Percentiles rank a stretch among this genome's conserved stretches.
phyloP scores from a whole-genome alignment of 1,140 invertebrate genomes.

The Drosophila insularis region DNA sequence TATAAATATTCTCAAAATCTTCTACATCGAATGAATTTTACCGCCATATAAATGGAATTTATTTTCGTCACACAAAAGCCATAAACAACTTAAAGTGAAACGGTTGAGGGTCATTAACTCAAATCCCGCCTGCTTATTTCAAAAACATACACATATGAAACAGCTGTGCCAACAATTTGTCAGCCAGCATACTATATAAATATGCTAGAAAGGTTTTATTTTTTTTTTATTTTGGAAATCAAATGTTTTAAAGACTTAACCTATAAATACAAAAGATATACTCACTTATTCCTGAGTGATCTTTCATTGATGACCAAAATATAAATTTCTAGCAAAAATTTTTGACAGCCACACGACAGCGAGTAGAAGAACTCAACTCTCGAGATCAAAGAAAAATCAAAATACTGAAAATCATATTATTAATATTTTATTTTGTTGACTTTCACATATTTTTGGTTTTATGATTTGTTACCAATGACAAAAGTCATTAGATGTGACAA shows the following conservation, averaged over 20 bases:
- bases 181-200: slow-evolving; percentile 33
- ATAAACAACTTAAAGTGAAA: slow-evolving; percentile 76
- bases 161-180: slow-evolving; percentile 78
- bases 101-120: slow-evolving; percentile 76
- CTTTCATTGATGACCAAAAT: slow-evolving; percentile 62
- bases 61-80: slow-evolving; percentile 55
- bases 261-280: slow-evolving; percentile 47
- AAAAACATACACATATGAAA: slow-evolving; percentile 49
- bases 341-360: slow-evolving; percentile 67
- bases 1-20: slow-evolving; percentile 12
- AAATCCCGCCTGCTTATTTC: slow-evolving; percentile 70
- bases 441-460: slow-evolving; percentile 41
- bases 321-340: slow-evolving; percentile 64
- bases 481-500: slow-evolving; percentile 73
- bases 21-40: slow-evolving; percentile 12
- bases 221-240: slow-evolving; percentile 7
- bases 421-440: slow-evolving; percentile 52
- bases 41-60: slow-evolving; percentile 49
- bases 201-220: background rate
- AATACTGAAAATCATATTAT: slow-evolving; percentile 47
- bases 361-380: slow-evolving; percentile 10
- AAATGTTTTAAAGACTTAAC: slow-evolving; percentile 56
- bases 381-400: slow-evolving; percentile 64
- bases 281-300: slow-evolving; percentile 38
- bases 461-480: slow-evolving; percentile 73